Base-by-base conservation (phyloP, 2,113 vertebrate genomes). In the Tragelaphus strepsiceros region DNA sequence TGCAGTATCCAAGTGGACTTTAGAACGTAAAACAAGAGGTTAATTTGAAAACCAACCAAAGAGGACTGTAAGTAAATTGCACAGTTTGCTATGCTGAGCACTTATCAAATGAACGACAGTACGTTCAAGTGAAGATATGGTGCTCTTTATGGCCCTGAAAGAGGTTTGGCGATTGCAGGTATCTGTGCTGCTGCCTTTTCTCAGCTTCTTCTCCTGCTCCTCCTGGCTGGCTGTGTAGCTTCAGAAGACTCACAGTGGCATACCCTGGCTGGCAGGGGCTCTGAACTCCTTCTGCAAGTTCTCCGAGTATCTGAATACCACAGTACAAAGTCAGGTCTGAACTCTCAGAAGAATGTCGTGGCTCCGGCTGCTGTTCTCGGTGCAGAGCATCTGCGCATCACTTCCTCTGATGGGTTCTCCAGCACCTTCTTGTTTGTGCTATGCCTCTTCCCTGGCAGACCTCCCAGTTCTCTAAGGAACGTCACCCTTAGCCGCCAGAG, bases 11-110 rank as follows among this genome's bases (percentile, higher is more conserved):
- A 7, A 71, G 7, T 59, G 81, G n/a, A 35, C 39, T 91, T 97
- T 28, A 88, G 80, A 95, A 81, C 7, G 58, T 62, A 88, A 96
- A 97, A 85, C 49, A 91, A 88, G 59, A 91, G 39, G 59, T 84
- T 93, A 96, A 95, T 77, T 84, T 95, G 59, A 88, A 54, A 97
- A 88, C 17, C 28, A 82, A 35, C 64, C 39, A 64, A 92, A 59
- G 4, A n/a, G 14, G 32, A 88, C 53, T 71, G 1, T 59, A 74
- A 93, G 43, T n/a, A 92, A 92, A 93, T 74, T 56, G 71, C 2
- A 35, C 11, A 59, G 90, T 39, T 54, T 35, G 56, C 56, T 54
- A 80, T 6, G 21, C 11, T 15, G 32, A 35, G 7, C 54, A 46
- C 56, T 94, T 91, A 39, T 26, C 58, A 96, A 88, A 35, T 43